Base-by-base conservation (phyloP, 1,140 invertebrate species). In the roundworm (Caenorhabditis elegans) region DNA sequence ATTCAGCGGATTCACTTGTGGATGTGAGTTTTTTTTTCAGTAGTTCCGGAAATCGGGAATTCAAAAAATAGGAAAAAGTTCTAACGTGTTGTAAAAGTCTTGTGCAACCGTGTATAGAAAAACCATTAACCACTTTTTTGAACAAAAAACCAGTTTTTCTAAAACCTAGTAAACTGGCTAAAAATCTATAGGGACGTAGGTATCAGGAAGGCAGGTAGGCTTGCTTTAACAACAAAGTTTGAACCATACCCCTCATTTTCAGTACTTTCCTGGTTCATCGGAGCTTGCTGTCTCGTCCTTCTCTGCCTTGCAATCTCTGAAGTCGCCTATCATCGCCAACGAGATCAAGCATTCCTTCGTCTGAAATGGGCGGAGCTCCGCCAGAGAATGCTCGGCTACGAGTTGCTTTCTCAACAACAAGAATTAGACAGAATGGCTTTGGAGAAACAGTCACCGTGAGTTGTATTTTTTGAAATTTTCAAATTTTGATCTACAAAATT, bases 291-390 rank as follows among this genome's bases (percentile, higher is more conserved):
- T 11, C 82, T 88, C 43, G 86, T 86, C 39, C 51, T 89, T 15
- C 86, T 88, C 60, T 87, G 87, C 24, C 75, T 88, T 15, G 83
- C 85, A 43, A 79, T 88, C 26, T 88, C 86, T 24, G 87, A 88
- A 80, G 88, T 88, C 46, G 87, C 87, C 28, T 88, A 88, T 60
- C 89, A 89, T 53, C 80, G 87, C 34, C 88, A 88, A 78, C 79
- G 87, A 11, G 87, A 88, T 76, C 85, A 88, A 55, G 89, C 89
- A 34, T 88, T 89, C 83, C 88, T 88, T 49, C 84, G 87, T 78
- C 83, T 88, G 48, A 87, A 85, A 26, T 88, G 87, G 86, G 80
- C 80, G 19, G 80, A 81, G 53, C 80, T 81, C 46, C 80, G 80
- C 8, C 80, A 81, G 36, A 28, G 80, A 34, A 81, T 81, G 80